These are phyloP conservation scores for Capromys pilorides DNA, from an alignment of 2,797 vertebrate genomes.

Conservation along the genomic window DNA sequence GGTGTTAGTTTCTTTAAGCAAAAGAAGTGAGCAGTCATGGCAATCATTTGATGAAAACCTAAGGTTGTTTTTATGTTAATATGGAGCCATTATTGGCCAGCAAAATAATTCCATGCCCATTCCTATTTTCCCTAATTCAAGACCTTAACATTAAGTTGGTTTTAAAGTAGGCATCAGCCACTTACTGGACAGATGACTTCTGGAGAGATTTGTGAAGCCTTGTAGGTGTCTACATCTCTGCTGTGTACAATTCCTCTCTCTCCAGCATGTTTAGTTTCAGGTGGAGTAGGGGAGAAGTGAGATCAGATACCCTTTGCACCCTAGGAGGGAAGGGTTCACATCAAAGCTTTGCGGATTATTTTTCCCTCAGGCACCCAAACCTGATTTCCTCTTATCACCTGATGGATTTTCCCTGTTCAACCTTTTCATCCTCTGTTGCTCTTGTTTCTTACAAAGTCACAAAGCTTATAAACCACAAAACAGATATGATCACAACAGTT, in stretches of 20 bases:
- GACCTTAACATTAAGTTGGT: conserved; percentile 1
- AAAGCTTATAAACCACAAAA: not conserved
- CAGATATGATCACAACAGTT: not conserved
- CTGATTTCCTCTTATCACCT: conserved; percentile 77
- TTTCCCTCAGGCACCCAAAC: conserved; percentile 66
- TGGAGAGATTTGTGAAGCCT: not conserved
- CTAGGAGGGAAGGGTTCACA: conserved; percentile 69
- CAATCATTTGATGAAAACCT: conserved; percentile 7
- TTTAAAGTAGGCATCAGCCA: conserved; percentile 12
- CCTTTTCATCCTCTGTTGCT: conserved; percentile 29
- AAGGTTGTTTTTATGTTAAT: conserved; percentile 41
- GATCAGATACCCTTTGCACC: conserved; percentile 71
- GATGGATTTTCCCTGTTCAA: conserved; percentile 38
- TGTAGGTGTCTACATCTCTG: not conserved
- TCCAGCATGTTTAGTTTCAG: conserved; percentile 68
- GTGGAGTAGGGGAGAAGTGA: conserved; percentile 59
- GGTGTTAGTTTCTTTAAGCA: not conserved
- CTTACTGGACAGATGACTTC: not conserved
- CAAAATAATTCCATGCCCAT: conserved; percentile 27
- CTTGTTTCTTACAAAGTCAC: not conserved
- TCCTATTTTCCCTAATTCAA: conserved; percentile 43
- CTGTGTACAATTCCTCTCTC: conserved; percentile 65
- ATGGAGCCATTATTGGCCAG: conserved; percentile 1
- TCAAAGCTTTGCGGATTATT: conserved; percentile 74
- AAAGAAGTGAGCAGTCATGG: not conserved